Percentiles rank a stretch among this genome's conserved stretches.
Conservation (phyloP, 2,797 vertebrate species). For the Oceanodroma leucorhoa region DNA sequence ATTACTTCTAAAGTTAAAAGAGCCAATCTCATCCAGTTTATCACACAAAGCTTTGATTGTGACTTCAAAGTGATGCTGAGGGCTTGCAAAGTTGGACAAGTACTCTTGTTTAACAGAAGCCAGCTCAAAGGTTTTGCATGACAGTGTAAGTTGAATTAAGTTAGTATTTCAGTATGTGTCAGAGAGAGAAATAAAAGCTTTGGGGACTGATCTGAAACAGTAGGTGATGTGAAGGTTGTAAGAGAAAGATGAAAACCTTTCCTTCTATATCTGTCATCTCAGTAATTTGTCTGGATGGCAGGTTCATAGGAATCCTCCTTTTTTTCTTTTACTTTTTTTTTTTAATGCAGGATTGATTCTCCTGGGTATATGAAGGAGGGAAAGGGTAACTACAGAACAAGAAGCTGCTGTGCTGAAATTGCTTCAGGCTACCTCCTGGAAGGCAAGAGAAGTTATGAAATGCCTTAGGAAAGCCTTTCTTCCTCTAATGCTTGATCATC, state of each 20-base stretch:
- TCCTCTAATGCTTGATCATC: not conserved
- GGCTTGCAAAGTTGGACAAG: not conserved
- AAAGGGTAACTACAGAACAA: not conserved
- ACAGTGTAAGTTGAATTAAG: not conserved
- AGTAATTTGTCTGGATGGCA: not conserved
- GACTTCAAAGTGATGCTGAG: not conserved
- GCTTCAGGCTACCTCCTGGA: not conserved
- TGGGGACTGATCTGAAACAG: not conserved
- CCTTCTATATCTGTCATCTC: not conserved
- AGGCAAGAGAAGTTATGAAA: not conserved
- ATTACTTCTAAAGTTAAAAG: not conserved
- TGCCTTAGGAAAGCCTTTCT: not conserved
- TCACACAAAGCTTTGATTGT: constrained; percentile 11
- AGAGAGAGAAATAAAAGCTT: not conserved
- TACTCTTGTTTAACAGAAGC: not conserved
- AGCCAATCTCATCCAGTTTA: not conserved
- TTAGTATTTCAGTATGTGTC: not conserved
- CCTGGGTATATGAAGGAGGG: not conserved
- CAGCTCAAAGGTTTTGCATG: not conserved
- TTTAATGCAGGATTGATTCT: not conserved
- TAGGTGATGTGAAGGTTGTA: not conserved
- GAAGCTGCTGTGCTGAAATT: not conserved
- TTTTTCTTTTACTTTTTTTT: not conserved
- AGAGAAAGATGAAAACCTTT: not conserved
- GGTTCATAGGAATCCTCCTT: not conserved